phyloP scores from a whole-genome alignment of 2,888 invertebrate genomes.

The Tineola bisselliella region DNA sequence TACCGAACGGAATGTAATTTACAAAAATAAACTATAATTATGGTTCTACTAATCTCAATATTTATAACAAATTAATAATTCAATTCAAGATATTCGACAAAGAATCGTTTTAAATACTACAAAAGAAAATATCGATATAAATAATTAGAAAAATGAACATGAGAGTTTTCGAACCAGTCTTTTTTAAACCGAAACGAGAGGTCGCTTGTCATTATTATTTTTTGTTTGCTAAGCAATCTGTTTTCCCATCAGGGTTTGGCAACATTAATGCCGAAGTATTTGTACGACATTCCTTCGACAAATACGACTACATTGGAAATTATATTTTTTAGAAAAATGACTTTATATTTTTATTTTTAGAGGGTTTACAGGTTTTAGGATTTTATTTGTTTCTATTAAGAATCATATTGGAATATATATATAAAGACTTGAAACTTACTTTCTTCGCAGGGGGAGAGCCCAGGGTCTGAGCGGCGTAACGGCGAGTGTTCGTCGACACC shows the following conservation, averaged over 20 bases:
- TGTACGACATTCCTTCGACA: background rate
- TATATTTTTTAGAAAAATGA: no score
- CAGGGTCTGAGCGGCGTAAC: slow-evolving; percentile 55
- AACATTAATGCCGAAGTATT: background rate
- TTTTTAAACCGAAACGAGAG: slow-evolving; percentile 15
- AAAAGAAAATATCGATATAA: background rate
- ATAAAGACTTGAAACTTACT: no score
- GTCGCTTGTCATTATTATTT: slow-evolving; percentile 41
- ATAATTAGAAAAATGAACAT: background rate
- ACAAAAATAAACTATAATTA: no score
- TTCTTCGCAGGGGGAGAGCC: slow-evolving; percentile 48
- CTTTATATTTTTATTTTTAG: slow-evolving; percentile 10
- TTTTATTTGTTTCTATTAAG: no score
- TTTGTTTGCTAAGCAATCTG: slow-evolving; percentile 51
- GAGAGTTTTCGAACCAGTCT: no score
- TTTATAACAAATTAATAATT: no score
- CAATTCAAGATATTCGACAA: no score
- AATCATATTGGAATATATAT: no score
- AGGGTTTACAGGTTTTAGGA: no score
- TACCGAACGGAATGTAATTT: no score
- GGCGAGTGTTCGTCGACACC: slow-evolving; percentile 36
- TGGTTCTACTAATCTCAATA: no score
- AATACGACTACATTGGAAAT: background rate
- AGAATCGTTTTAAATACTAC: background rate
- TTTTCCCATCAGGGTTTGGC: slow-evolving; percentile 17